Percentiles rank a stretch among this genome's conserved stretches.
phyloP scores from a whole-genome alignment of 2,888 invertebrate species.

The Synergus itoensis region DNA sequence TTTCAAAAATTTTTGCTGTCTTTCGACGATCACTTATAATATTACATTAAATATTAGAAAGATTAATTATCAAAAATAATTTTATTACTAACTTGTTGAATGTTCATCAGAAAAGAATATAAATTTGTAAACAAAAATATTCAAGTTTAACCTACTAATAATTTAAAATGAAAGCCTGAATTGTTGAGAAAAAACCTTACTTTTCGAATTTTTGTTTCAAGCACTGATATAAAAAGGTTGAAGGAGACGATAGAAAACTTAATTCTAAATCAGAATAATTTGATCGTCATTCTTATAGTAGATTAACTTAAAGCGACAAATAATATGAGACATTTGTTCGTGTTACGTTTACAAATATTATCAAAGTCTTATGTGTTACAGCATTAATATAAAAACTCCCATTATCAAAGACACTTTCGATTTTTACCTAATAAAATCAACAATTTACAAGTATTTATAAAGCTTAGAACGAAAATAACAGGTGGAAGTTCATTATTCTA shows the following conservation, averaged over 20 bases:
- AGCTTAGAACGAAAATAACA: constrained; percentile 37
- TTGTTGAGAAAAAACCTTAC: constrained; percentile 6
- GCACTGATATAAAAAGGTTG: background rate
- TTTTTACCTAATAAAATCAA: constrained; percentile 31
- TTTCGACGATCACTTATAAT: background rate
- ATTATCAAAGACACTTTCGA: constrained; percentile 27
- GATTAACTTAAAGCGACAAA: background rate
- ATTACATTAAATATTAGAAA: no score
- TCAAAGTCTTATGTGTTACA: constrained; percentile 27
- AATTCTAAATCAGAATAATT: constrained; percentile 14
- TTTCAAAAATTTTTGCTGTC: background rate
- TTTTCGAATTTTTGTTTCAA: constrained; percentile 7
- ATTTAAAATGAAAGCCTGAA: background rate
- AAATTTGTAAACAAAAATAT: no score
- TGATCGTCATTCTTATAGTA: constrained; percentile 1
- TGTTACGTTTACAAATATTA: constrained; percentile 25
- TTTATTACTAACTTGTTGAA: no score
- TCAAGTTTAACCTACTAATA: background rate
- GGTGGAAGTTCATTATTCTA: constrained; percentile 15
- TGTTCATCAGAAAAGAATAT: no score
- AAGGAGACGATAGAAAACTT: background rate
- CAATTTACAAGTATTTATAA: constrained; percentile 35
- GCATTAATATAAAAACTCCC: constrained; percentile 13
- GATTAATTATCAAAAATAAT: no score
- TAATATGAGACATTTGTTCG: constrained; percentile 6